phyloP scores from a whole-genome alignment of 2,888 invertebrate species.

The Oligia fasciuncula region DNA sequence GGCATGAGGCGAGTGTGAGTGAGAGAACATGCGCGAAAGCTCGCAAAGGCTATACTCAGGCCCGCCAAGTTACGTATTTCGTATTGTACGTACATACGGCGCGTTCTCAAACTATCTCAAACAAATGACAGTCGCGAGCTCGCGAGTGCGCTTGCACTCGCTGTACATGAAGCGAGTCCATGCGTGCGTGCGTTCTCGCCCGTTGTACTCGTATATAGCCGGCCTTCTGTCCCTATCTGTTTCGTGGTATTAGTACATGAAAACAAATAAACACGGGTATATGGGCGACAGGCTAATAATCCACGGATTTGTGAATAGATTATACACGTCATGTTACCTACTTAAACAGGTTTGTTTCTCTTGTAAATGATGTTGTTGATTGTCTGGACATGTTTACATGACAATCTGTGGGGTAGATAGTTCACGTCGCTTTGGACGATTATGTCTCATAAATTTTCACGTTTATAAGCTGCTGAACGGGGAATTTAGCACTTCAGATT shows the following conservation, averaged over 20 bases:
- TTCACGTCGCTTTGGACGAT: constrained; percentile 1
- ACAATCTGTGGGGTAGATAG: constrained; percentile 8
- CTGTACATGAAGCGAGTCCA: not conserved
- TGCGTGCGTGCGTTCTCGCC: too few species aligned
- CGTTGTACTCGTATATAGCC: not conserved
- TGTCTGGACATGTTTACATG: constrained; percentile 36
- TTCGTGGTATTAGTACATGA: constrained; percentile 15
- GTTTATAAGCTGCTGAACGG: not conserved
- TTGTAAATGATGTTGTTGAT: constrained; percentile 40
- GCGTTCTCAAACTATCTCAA: not conserved
- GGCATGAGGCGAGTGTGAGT: too few species aligned
- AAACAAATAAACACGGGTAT: constrained; percentile 58
- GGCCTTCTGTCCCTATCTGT: constrained; percentile 22
- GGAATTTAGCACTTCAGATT: not conserved
- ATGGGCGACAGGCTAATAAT: constrained; percentile 49
- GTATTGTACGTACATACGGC: too few species aligned
- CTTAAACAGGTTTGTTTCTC: constrained; percentile 24
- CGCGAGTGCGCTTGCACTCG: not conserved
- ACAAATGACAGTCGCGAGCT: not conserved
- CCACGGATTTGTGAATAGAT: constrained; percentile 58
- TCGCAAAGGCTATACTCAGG: too few species aligned
- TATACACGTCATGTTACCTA: constrained; percentile 39
- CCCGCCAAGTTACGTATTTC: too few species aligned
- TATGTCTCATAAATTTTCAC: not conserved
- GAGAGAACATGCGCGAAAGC: too few species aligned